Base-by-base conservation (phyloP, 2,797 vertebrate genomes). In the Amphiprion clarkii region DNA sequence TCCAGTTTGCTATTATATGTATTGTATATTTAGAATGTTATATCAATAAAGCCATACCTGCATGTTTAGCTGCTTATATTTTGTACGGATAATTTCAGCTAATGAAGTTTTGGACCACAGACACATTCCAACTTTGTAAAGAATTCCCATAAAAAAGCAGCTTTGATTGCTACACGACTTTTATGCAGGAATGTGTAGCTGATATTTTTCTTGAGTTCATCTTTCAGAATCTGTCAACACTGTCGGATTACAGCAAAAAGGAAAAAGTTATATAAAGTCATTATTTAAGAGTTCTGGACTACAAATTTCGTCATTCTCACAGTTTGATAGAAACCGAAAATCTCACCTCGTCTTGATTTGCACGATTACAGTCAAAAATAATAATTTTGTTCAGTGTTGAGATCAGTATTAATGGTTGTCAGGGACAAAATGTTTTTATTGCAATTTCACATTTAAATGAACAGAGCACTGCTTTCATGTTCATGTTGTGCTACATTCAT, bases 191-290 rank as follows among this genome's bases (percentile, higher is more conserved):
- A 52, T 3, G 1, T 49, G 46, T 1, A 56, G 53, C 36, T 5
- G 5, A n/a, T 72, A 67, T 55, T 75, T 63, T 67, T 31, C 44
- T 46, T 54, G 31, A 14, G 51, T 57, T 65, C 51, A 27, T 42
- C 53, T 67, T 59, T 51, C 14, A 39, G 10, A 42, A 46, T 21
- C 61, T 46, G 51, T 55, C 25, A 60, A 33, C 33, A 49, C 12
- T 48, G 58, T 57, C 27, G 33, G 29, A 3, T 64, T 54, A 7
- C 33, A 27, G 11, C 19, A 39, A 25, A 63, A 61, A 27, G 11
- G 16, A 39, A 25, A 63, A 61, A 54, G 0, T 62, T 14, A 11
- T 56, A 61, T 56, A 21, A 29, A 14, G 36, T 67, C 27, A 33
- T 56, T 19, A 52, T 36, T n/a, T 53, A 10, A n/a, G n/a, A n/a